Evolutionary conservation across 2,888 invertebrate genomes (phyloP), one percentile per base, ranked within the genome.

Genomic region (Chaetogeoica ovagalla): DNA sequence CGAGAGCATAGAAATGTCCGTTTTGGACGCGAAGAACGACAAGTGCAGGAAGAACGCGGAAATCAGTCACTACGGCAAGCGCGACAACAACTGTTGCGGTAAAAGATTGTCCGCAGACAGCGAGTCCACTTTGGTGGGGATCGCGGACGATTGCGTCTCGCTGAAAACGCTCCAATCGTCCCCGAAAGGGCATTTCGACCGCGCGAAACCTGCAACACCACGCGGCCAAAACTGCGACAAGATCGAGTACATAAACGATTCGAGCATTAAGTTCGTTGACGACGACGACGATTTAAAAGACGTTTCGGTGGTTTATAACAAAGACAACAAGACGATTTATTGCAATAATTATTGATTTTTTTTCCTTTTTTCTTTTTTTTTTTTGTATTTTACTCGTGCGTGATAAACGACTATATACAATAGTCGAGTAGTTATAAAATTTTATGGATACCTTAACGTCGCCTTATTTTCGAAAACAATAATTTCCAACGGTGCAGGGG

Each of bases 231-330:
- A 48, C 48, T 9, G 9, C 48, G 52, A 70, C 17, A 82, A 83
- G 71, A 84, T 83, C 52, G 83, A 84, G 76, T 84, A 84, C 68
- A 88, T 87, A 0, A 89, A 89, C 83, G 87, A 91, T 77, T 89
- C 89, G 75, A 92, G 92, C 83, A 90, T 93, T 70, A 91, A 89
- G 84, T 93, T 91, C 85, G 93, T 91, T 11, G 93, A 93, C 84
- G 92, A 92, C 57, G 90, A 89, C 83, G 90, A 90, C 1, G 77
- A 76, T 90, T 86, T 86, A 37, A 83, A 82, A 21, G 82, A 83
- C 13, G 74, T 68, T n/a, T 63, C 79, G 9, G 74, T 57, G 48
- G 15, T 13, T 48, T 48, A 48, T 4, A 30, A 30, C 11, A 13
- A 48, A 9, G 48, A 48, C 48, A 48, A 48, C 48, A 48, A 48